phyloP scores from a whole-genome alignment of 2,113 vertebrate species.

The Cettia cetti region DNA sequence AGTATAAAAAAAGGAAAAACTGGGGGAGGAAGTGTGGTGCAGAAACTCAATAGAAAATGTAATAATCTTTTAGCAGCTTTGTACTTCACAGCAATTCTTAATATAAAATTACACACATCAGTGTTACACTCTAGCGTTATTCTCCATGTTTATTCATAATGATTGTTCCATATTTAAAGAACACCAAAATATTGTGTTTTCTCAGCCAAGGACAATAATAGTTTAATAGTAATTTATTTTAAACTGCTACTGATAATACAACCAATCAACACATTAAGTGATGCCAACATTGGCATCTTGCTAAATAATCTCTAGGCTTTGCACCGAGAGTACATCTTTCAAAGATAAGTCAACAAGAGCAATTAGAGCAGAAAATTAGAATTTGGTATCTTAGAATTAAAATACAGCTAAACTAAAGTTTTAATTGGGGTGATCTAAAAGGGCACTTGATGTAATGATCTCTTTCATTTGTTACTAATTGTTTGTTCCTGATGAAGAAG shows the following conservation, averaged over 20 bases:
- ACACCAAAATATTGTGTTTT: constrained; percentile 79
- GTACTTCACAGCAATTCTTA: constrained; percentile 51
- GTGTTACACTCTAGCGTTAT: constrained; percentile 43
- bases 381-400: constrained; percentile 94
- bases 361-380: constrained; percentile 99
- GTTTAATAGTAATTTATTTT: constrained; percentile 84
- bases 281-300: constrained; percentile 88
- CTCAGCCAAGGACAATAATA: constrained; percentile 79
- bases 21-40: background rate
- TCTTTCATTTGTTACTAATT: constrained; percentile 91
- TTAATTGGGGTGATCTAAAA: constrained; percentile 98
- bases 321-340: constrained; percentile 85
- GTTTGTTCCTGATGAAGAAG: constrained; percentile 79
- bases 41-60: constrained; percentile 38
- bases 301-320: constrained; percentile 89
- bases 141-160: constrained; percentile 73
- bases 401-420: constrained; percentile 86
- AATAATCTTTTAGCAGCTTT: constrained; percentile 50
- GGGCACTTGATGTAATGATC: constrained; percentile 97
- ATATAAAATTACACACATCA: constrained; percentile 65
- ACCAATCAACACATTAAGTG: constrained; percentile 85
- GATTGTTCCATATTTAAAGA: constrained; percentile 76
- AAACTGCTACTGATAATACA: constrained; percentile 82
- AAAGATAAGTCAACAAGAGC: constrained; percentile 98
- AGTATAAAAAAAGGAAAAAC: constrained; percentile 54